Evolutionary conservation across 2,113 vertebrate genomes (phyloP).

Genomic region (Esox niger): DNA sequence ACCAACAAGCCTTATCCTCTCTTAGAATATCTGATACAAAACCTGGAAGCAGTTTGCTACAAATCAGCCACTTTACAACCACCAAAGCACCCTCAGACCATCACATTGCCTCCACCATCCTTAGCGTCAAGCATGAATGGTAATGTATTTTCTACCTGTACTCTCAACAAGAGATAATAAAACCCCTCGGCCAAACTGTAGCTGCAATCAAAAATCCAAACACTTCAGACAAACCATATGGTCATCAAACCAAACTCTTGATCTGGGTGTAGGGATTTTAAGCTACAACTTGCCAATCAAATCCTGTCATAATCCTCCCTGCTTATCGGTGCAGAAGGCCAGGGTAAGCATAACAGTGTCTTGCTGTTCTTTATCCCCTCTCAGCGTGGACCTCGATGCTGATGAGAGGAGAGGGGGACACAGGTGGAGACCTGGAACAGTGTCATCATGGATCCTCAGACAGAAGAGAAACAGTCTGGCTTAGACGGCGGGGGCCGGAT

Average conservation of each 20-base stretch:
- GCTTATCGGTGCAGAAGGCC: conserved; percentile 61
- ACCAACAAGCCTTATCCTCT: no score
- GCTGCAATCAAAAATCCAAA: not conserved
- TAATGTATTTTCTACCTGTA: conserved; percentile 2
- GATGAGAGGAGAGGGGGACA: conserved; percentile 59
- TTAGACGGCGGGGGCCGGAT: conserved; percentile 46
- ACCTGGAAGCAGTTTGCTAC: no score
- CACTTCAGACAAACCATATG: conserved; percentile 39
- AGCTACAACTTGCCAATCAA: conserved; percentile 26
- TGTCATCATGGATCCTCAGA: conserved; percentile 64
- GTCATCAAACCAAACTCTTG: conserved; percentile 40
- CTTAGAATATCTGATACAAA: no score
- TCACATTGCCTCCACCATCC: no score
- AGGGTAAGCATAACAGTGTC: conserved; percentile 45
- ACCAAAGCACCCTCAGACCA: no score
- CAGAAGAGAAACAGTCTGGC: conserved; percentile 63
- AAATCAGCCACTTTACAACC: no score
- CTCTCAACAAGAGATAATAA: not conserved
- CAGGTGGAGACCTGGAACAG: conserved; percentile 72
- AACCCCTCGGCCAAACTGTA: no score
- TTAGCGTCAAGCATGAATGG: no score
- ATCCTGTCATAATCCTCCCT: conserved; percentile 60
- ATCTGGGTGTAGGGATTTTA: conserved; percentile 51
- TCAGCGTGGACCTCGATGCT: conserved; percentile 49
- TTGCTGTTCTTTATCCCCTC: conserved; percentile 67